Evolutionary conservation across 1,140 invertebrate genomes (phyloP).

Genomic region (Agraylea sexmaculata): DNA sequence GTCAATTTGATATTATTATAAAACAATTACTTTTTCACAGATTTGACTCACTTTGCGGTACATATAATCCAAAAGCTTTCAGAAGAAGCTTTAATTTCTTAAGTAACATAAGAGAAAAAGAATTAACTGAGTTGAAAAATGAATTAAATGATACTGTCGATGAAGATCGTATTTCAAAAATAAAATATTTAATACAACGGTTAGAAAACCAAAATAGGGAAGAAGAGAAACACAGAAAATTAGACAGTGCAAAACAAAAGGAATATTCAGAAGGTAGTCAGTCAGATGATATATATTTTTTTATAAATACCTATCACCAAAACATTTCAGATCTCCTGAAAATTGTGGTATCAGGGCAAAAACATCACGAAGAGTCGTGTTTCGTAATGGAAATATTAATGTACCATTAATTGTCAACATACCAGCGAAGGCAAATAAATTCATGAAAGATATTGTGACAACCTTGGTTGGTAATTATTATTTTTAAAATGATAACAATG

Average conservation of each 20-base stretch:
- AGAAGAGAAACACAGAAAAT: slow-evolving; percentile 43
- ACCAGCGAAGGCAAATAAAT: too few relatives aligned
- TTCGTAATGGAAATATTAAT: background rate
- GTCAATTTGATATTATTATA: background rate
- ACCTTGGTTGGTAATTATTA: background rate
- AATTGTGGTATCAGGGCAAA: too few relatives aligned
- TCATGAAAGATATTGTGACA: too few relatives aligned
- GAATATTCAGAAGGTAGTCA: slow-evolving; percentile 47
- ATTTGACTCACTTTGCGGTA: slow-evolving; percentile 70
- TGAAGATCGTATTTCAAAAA: slow-evolving; percentile 49
- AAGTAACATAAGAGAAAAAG: slow-evolving; percentile 51
- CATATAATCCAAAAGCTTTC: slow-evolving; percentile 61
- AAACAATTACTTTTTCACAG: slow-evolving; percentile 29
- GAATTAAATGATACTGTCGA: slow-evolving; percentile 48
- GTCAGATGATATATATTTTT: too few relatives aligned
- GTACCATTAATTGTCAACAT: background rate
- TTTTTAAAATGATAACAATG: background rate
- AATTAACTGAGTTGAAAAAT: slow-evolving; percentile 49
- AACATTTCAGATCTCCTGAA: too few relatives aligned
- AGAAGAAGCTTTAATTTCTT: slow-evolving; percentile 67
- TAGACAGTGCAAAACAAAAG: slow-evolving; percentile 40
- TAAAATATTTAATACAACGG: slow-evolving; percentile 60
- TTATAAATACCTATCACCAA: too few relatives aligned
- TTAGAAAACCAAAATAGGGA: slow-evolving; percentile 58
- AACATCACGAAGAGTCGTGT: background rate